Conservation (phyloP, 2,113 vertebrate species). For the Zosterops lateralis region DNA sequence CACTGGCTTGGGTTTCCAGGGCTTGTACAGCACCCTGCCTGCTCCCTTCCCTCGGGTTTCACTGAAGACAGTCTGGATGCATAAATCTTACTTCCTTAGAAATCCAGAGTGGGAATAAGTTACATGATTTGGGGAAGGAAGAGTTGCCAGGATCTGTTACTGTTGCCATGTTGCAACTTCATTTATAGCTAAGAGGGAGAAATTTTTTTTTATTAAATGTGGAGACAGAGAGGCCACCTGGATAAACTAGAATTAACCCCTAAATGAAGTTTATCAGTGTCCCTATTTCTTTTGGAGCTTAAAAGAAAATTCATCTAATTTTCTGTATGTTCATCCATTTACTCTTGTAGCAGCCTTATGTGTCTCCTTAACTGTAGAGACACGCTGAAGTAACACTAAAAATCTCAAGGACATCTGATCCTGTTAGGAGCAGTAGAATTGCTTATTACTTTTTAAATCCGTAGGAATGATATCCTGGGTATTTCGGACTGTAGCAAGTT, state of each 20-base stretch:
- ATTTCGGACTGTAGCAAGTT: not conserved
- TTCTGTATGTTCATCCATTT: not conserved
- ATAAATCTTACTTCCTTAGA: not conserved
- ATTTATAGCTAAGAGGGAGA: not conserved
- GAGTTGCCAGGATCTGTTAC: not conserved
- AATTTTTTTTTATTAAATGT: not conserved
- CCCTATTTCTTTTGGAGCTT: not conserved
- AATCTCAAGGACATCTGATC: not conserved
- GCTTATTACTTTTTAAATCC: not conserved
- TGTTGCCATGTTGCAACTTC: not conserved
- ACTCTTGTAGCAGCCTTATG: not conserved
- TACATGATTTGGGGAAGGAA: not conserved
- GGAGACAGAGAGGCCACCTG: not conserved
- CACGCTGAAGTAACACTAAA: not conserved
- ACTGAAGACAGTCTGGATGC: not conserved
- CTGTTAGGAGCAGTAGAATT: not conserved
- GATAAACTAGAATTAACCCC: not conserved
- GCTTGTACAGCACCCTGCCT: not conserved
- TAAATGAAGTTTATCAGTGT: not conserved
- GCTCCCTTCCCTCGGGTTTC: not conserved
- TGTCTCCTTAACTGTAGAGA: not conserved
- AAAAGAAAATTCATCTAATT: not conserved
- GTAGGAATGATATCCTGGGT: not conserved
- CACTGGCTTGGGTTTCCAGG: not conserved
- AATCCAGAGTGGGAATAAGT: not conserved